Evolutionary conservation across 2,888 invertebrate genomes (phyloP), one percentile per base, ranked within the genome.

Genomic region (Hypercompe scribonia): DNA sequence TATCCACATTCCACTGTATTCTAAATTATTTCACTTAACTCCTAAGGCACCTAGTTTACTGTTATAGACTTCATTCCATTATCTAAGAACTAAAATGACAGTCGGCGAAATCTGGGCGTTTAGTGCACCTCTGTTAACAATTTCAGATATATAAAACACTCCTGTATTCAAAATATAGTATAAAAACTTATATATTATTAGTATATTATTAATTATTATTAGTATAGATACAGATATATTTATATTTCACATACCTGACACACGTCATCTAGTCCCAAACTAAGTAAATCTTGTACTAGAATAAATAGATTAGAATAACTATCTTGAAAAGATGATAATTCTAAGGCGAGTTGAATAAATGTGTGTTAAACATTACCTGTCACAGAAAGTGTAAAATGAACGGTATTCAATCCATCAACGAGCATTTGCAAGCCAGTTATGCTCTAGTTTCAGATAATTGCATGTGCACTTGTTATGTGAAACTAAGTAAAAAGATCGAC

Each of bases 371-470:
- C 64, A 72, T 65, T 66, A 72, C 73, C 58, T 66, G 78, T 72
- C 65, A 72, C 31, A 33, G 36, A 68, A 72, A 68, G 64, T 71
- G 65, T 58, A 50, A 69, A 74, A 67, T 71, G 70, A 80, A 79
- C 86, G 79, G 82, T 84, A 84, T 82, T 82, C 78, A 82, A 86
- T 86, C 86, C 87, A 89, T 86, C 87, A 87, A 78, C 82, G 78
- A 85, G 84, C 87, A 89, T 89, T 90, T 88, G 87, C 85, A 86
- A 85, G 85, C 86, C 85, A 88, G 91, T 91, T 89, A 89, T 90
- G 91, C 90, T 90, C 94, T 85, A 93, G 88, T 91, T 93, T 92
- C 86, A 82, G 78, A 81, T 92, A 92, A 92, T 91, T 90, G 90
- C 89, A 88, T 90, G 89, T 89, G 89, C 90, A 92, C 90, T 92